Base-by-base conservation (phyloP, 2,113 vertebrate species). In the Seriola aureovittata region DNA sequence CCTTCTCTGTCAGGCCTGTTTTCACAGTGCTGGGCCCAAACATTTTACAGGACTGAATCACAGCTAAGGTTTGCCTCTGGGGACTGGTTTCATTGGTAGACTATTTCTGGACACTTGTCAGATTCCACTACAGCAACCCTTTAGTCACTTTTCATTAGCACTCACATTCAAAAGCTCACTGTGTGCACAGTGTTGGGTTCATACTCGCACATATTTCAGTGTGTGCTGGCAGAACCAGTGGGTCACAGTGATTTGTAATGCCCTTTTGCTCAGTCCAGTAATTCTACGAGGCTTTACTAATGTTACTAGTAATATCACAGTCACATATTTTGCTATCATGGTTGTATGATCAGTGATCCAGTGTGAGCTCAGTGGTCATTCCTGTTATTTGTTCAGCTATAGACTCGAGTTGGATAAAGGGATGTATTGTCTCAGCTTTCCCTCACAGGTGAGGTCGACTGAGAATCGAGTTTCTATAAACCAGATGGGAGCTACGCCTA, bases 71-170 rank as follows among this genome's bases (percentile, higher is more conserved):
- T 83, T 82, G 71, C 72, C 88, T 88, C 82, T 54, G 25, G 60
- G n/a, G 40, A 78, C 82, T 59, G 82, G 71, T 85, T 93, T 90
- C 91, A 91, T 94, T 94, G 81, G 59, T 79, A 71, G 60, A 75
- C 93, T 95, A 94, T 94, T 94, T 94, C 91, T 94, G 90, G 93
- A 86, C 80, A 70, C 65, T 75, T 85, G 84, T 89, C 90, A 92
- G 86, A 88, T 85, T 90, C 86, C 78, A 80, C 79, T 74, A 92
- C 66, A 90, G 67, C 78, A 90, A 74, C 55, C 81, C 69, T 89
- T 87, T 67, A 88, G 86, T 91, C 86, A 91, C 87, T 93, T 93
- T 91, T 93, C 93, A 94, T 91, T 92, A 89, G 73, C 34, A 8
- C 91, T 75, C 79, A 68, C 71, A 42, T 80, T 85, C 81, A 85